Evolutionary conservation across 2,113 vertebrate genomes (phyloP).

Genomic region (Cercopithecus mona): DNA sequence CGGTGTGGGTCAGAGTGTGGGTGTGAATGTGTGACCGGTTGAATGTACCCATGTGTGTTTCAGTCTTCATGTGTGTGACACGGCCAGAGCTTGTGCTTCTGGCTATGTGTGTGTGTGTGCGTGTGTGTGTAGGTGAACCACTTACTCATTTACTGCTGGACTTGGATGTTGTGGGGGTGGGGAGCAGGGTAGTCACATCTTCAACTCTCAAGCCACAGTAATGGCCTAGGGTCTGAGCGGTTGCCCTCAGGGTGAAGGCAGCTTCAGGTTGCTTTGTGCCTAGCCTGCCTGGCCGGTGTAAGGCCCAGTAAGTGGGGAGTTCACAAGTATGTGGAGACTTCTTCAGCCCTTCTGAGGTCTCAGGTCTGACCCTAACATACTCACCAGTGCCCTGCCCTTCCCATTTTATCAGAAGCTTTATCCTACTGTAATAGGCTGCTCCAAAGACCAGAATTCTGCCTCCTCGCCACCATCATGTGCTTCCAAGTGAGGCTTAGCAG

Average conservation of each 20-base stretch:
- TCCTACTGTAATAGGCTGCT: neutral
- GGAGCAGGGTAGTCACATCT: neutral
- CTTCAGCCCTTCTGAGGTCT: neutral
- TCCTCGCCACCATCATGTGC: neutral
- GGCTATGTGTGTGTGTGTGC: neutral
- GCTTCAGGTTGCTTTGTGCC: neutral
- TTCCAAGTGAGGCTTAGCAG: neutral
- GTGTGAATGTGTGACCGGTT: neutral
- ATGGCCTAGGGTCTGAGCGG: neutral
- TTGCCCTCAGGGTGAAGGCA: neutral
- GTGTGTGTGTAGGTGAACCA: neutral
- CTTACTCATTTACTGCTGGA: neutral
- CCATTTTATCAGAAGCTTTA: slow-evolving; percentile 14
- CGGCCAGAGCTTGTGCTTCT: neutral
- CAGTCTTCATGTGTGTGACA: neutral
- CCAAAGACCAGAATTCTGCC: neutral
- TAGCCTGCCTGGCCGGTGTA: neutral
- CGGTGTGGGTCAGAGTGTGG: slow-evolving; percentile 5
- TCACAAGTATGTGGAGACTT: neutral
- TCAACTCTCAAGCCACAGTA: neutral
- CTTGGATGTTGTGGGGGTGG: neutral
- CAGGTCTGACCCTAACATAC: neutral
- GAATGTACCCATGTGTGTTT: neutral
- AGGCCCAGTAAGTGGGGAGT: neutral
- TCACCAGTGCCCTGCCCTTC: neutral